Evolutionary conservation across 2,888 invertebrate genomes (phyloP).

Genomic region (Acronicta aceris): DNA sequence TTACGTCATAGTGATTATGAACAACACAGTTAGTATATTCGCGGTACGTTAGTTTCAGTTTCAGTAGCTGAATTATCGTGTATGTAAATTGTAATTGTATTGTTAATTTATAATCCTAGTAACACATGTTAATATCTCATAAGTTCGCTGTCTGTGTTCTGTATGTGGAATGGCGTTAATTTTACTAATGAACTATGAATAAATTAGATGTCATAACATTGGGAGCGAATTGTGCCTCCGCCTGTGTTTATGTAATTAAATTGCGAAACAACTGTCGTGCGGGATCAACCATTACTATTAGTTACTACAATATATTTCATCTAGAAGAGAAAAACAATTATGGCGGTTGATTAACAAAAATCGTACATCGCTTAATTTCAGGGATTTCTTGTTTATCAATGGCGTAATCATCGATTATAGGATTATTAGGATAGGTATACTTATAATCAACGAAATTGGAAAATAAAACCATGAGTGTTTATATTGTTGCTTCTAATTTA

Average conservation of each 20-base stretch:
- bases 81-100: slow-evolving; percentile 64
- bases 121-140: slow-evolving; percentile 61
- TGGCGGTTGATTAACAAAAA: neutral
- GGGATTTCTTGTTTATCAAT: neutral
- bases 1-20: slow-evolving; percentile 41
- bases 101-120: slow-evolving; percentile 63
- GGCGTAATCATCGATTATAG: neutral
- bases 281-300: neutral
- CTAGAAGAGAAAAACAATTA: neutral
- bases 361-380: neutral
- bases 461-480: neutral
- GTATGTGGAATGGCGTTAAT: slow-evolving; percentile 49
- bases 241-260: slow-evolving; percentile 2
- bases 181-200: slow-evolving; percentile 60
- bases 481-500: neutral
- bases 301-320: neutral
- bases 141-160: slow-evolving; percentile 48
- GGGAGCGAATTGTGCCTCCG: slow-evolving; percentile 21
- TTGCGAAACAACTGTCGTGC: neutral
- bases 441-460: neutral
- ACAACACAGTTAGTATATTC: slow-evolving; percentile 40
- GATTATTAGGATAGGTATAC: neutral
- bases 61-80: slow-evolving; percentile 47
- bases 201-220: slow-evolving; percentile 41
- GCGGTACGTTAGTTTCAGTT: slow-evolving; percentile 44